Evolutionary conservation across 1,140 invertebrate genomes (phyloP), one percentile per base, ranked within the genome.

Genomic region (Calephelis nemesis): DNA sequence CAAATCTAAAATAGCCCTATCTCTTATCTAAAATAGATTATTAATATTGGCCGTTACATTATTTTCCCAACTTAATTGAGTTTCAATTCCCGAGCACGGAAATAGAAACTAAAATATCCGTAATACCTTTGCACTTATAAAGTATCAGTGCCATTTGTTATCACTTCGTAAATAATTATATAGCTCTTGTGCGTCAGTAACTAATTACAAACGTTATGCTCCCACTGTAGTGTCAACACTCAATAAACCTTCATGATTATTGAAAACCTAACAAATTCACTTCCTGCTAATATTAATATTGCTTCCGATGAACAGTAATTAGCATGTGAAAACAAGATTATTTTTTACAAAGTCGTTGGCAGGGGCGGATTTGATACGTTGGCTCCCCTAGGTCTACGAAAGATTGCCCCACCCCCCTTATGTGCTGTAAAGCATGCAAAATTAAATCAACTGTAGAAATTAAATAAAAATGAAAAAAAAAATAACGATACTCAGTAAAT

Each of bases 81-180:
- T 45, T 45, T 45, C 42, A 7, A 7, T 7, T 7, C 6, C 42
- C 42, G 1, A 45, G 42, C 42, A 7, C 42, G 42, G 42, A 45
- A 45, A 9, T 45, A 45, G 42, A 45, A 45, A 45, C 42, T 45
- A 5, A 30, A 42, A 45, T 15, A 10, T 52, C 13, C 13, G 13
- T 15, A 15, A n/a, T 13, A 15, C 19, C 10, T 54, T 10, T 19
- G 15, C 19, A 54, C 30, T 58, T 6, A 58, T 39, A 19, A 4
- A 13, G 49, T 45, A 45, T 45, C 52, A 58, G 19, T 5, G 52
- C 12, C 30, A 11, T 58, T 9, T 58, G 52, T 58, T 58, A 58
- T 58, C 52, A 58, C 11, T 39, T 30, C 5, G 30, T 58, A 67
- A 67, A 63, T 63, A 71, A 39, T 63, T 67, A 58, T 67, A 66